Evolutionary conservation across 1,140 invertebrate genomes (phyloP), one percentile per base, ranked within the genome.

Genomic region (Drosophila serrata): DNA sequence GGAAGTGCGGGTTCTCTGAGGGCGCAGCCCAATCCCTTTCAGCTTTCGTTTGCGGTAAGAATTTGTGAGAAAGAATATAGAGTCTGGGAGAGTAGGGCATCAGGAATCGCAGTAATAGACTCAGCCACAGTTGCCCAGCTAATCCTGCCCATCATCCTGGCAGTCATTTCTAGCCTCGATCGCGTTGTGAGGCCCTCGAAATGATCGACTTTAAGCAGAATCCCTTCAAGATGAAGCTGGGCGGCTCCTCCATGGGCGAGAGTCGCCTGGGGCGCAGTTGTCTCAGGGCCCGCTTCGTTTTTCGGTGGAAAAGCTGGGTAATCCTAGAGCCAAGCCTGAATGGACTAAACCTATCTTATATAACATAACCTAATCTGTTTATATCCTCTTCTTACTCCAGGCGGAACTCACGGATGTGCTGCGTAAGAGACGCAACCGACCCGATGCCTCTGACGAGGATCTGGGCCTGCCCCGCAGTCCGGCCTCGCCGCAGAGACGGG

Each of bases 261-360:
- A 90, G 85, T 68, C 81, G 88, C 8, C 70, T 82, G 12, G 79
- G 86, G 24, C 79, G 91, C 49, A 92, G 90, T 55, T 92, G 91
- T 27, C 60, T 92, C 31, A 77, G 86, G 13, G 91, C 91, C 4
- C 76, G 91, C 6, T 67, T 92, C n/a, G 90, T 92, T 19, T 92
- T 92, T 60, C 90, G 91, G 49, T 91, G 91, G 91, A 92, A 92
- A 57, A 92, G 88, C 72, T 92, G 91, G 91, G 91, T 92, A 92
- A 79, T 22, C 39, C n/a, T 15, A 13, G 13, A n/a, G 4, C 31
- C 7, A 22, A 9, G 7, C 31, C 13, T 0, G 7, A 15, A 35
- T 29, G 7, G 4, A 56, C n/a, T 33, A 43, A n/a, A 12, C 1
- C 3, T 1, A 37, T 0, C 8, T 6, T 6, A n/a, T 12, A 19